Evolutionary conservation across 2,113 vertebrate genomes (phyloP), one percentile per base, ranked within the genome.

Genomic region (Tachuris rubrigastra): DNA sequence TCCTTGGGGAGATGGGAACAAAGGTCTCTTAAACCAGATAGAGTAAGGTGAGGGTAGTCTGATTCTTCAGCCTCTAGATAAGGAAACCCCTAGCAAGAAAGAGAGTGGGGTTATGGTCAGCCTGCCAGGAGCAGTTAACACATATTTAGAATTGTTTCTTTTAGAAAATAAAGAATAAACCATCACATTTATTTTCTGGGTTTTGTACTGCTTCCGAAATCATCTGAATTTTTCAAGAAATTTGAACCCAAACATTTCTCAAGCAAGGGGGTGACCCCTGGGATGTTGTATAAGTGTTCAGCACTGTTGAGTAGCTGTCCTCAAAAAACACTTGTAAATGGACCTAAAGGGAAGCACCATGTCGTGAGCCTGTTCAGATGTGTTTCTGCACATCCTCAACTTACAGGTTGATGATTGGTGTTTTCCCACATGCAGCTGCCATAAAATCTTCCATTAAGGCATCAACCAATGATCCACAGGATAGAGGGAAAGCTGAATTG

Each of bases 391-490:
- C 31, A 68, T 33, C 25, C 0, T 46, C 73, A 63, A 2, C 14
- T 30, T 20, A 5, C 16, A 53, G 8, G 3, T 18, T 56, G 15
- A 11, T 28, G 15, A 10, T 4, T n/a, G 27, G 4, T 50, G 20
- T 6, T 63, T 73, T 77, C 68, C 39, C 53, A n/a, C 41, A 1
- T 55, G 71, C 53, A 60, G 41, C 46, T 80, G 53, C 56, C 35
- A 17, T n/a, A 52, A 52, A 68, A 59, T 72, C 44, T 63, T 42
- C 66, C 56, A 37, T 39, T 31, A 21, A 47, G 42, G 23, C 49
- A 49, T 20, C 2, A 12, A 2, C 13, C 5, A 8, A 1, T 6
- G 16, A 37, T n/a, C 14, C 42, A 3, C 8, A 6, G 65, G 12
- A 24, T 14, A 1, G 30, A 9, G 44, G 46, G 37, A 37, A 55